Evolutionary conservation across 2,113 vertebrate species (phyloP), one percentile per base, ranked within the genome.

Genomic region (Orientallactaga bullata): DNA sequence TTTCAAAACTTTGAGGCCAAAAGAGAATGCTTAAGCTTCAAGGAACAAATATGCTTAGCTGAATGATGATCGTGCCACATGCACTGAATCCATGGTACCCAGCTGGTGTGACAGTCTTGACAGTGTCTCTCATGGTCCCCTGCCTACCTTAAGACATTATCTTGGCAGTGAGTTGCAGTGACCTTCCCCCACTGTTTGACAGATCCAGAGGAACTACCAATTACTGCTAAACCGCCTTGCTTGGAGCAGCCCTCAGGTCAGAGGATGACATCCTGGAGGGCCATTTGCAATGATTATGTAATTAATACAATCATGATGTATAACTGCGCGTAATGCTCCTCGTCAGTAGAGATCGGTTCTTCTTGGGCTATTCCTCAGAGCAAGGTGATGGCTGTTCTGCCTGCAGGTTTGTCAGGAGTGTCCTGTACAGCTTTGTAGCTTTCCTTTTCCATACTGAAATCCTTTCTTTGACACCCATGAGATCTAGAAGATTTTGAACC

Each of bases 281-380:
- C 91, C 93, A 83, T 95, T 94, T 47, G 30, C 78, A 88, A 85
- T 77, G 85, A 95, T 83, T 90, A 63, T 92, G 71, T 88, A 96
- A 94, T 96, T 92, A 94, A 90, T 88, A 90, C 77, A 39, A 47
- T 42, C 85, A 24, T 93, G 92, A 93, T 92, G 79, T 79, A 71
- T 90, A 82, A 93, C 35, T 76, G 30, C 8, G 2, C 26, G 69
- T 89, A 80, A 93, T 68, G 82, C 85, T 76, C 95, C 92, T 90
- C 90, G 81, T 6, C 37, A 37, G 65, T 16, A 35, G 71, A 88
- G 82, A 86, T 73, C 96, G 84, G 94, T 85, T 23, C 82, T 26
- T 97, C 74, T 90, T 72, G 16, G 90, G 42, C 85, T 86, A 11
- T 76, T 73, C 90, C 90, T 96, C 72, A 84, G 89, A 93, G 61